phyloP scores from a whole-genome alignment of 1,140 invertebrate genomes.

The Wasmannia auropunctata region DNA sequence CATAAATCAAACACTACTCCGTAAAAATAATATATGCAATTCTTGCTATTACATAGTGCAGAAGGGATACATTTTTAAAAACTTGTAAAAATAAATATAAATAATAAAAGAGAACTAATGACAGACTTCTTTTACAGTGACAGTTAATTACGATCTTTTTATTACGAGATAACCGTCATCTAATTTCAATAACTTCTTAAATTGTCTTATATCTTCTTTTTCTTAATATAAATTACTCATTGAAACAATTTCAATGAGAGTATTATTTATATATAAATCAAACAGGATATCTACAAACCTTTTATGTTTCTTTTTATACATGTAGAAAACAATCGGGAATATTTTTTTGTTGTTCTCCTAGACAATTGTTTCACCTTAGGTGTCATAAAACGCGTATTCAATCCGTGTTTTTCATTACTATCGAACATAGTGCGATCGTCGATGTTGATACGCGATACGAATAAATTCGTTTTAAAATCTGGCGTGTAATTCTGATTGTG shows the following conservation, averaged over 20 bases:
- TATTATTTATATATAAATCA: background rate
- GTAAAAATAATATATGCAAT: background rate
- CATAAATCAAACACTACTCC: background rate
- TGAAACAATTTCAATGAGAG: background rate
- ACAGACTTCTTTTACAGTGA: no score
- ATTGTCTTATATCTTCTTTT: background rate
- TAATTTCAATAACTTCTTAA: background rate
- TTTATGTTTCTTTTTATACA: slow-evolving; percentile 46
- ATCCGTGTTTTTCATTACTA: slow-evolving; percentile 56
- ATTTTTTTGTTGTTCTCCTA: slow-evolving; percentile 69
- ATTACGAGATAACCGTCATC: background rate
- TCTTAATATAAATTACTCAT: background rate
- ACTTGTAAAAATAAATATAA: background rate
- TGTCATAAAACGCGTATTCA: slow-evolving; percentile 17
- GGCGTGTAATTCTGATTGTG: slow-evolving; percentile 32
- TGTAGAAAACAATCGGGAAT: slow-evolving; percentile 73
- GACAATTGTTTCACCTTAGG: slow-evolving; percentile 44
- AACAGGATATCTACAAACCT: slow-evolving; percentile 49
- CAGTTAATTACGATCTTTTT: background rate
- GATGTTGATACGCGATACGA: slow-evolving; percentile 76
- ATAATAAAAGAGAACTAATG: background rate
- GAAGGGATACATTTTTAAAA: background rate
- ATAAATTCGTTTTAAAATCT: slow-evolving; percentile 65
- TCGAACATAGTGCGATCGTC: slow-evolving; percentile 68
- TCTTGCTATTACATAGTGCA: background rate